Percentiles rank a stretch among this genome's conserved stretches.
phyloP scores from a whole-genome alignment of 2,888 invertebrate species.

The Branchipolynoe longqiensis region DNA sequence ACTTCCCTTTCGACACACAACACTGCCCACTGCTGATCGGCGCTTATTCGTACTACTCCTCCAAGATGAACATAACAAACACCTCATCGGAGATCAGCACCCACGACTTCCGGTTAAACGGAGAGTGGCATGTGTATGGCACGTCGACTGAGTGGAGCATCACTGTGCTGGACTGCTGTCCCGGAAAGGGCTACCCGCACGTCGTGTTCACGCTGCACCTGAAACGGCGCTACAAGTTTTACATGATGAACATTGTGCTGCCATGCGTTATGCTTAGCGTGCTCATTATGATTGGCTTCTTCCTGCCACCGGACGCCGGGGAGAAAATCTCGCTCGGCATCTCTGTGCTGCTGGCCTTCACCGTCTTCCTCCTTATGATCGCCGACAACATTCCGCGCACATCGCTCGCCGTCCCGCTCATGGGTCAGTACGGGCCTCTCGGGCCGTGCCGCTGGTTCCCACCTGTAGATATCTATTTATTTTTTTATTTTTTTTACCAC shows the following conservation, averaged over 20 bases:
- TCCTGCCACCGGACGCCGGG: conserved; percentile 66
- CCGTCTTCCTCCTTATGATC: conserved; percentile 70
- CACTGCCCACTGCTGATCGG: conserved; percentile 66
- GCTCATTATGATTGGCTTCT: conserved; percentile 68
- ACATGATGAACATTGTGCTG: conserved; percentile 70
- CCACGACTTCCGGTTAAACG: conserved; percentile 67
- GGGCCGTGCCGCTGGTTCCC: too few relatives aligned
- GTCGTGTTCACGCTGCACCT: conserved; percentile 68
- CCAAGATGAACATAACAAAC: conserved; percentile 68
- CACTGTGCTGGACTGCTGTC: conserved; percentile 64
- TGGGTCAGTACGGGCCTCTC: conserved; percentile 68
- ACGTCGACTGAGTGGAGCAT: conserved; percentile 65
- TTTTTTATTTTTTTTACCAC: too few relatives aligned
- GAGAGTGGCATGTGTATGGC: conserved; percentile 67
- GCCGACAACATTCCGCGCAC: conserved; percentile 70
- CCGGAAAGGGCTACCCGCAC: conserved; percentile 66
- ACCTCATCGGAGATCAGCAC: conserved; percentile 59
- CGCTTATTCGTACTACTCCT: conserved; percentile 65
- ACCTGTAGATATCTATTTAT: too few relatives aligned
- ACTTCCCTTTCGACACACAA: conserved; percentile 67
- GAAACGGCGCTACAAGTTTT: conserved; percentile 64
- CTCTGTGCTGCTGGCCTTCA: conserved; percentile 69
- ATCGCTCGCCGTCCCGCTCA: conserved; percentile 69
- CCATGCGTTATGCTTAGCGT: conserved; percentile 70
- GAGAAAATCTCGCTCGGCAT: conserved; percentile 70